These are phyloP conservation scores for Amblyjoppa fuscipennis DNA, from an alignment of 2,888 invertebrate species.

Conservation along the genomic window DNA sequence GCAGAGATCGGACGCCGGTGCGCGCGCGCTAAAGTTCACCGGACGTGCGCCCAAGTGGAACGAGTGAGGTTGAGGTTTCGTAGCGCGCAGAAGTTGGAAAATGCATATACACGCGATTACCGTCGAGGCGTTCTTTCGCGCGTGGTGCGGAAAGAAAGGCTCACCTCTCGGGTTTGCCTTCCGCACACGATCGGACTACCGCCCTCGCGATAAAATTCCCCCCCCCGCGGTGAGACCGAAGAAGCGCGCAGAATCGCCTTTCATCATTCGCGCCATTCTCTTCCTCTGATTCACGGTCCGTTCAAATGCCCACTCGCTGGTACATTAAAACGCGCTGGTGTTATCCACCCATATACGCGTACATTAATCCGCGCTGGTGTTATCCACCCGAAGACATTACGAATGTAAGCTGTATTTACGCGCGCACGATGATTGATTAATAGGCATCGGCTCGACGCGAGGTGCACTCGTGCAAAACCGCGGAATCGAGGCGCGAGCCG, in stretches of 20 bases:
- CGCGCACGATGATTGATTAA: slow-evolving; percentile 64
- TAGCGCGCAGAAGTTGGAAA: slow-evolving; percentile 27
- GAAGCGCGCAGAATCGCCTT: slow-evolving; percentile 65
- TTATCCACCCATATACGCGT: background rate
- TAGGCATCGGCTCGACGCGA: slow-evolving; percentile 44
- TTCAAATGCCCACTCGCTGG: slow-evolving; percentile 8
- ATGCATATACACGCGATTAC: background rate
- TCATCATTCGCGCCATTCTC: slow-evolving; percentile 69
- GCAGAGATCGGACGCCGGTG: too few relatives aligned
- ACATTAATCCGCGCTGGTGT: background rate
- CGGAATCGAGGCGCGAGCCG: slow-evolving; percentile 36
- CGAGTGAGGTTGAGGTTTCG: background rate
- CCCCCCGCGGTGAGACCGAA: slow-evolving; percentile 1
- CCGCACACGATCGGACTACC: slow-evolving; percentile 20
- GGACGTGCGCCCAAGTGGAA: too few relatives aligned
- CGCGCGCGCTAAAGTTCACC: too few relatives aligned
- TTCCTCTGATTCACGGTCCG: slow-evolving; percentile 62
- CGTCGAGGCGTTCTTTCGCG: slow-evolving; percentile 14
- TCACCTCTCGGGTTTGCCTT: slow-evolving; percentile 36
- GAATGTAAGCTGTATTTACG: slow-evolving; percentile 64
- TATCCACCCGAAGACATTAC: slow-evolving; percentile 47
- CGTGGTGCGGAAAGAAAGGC: slow-evolving; percentile 27
- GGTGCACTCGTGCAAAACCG: slow-evolving; percentile 64
- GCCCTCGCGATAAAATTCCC: slow-evolving; percentile 62
- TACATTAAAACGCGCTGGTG: background rate